phyloP scores from a whole-genome alignment of 2,888 invertebrate species.

The Mesorhabditis sp. region DNA sequence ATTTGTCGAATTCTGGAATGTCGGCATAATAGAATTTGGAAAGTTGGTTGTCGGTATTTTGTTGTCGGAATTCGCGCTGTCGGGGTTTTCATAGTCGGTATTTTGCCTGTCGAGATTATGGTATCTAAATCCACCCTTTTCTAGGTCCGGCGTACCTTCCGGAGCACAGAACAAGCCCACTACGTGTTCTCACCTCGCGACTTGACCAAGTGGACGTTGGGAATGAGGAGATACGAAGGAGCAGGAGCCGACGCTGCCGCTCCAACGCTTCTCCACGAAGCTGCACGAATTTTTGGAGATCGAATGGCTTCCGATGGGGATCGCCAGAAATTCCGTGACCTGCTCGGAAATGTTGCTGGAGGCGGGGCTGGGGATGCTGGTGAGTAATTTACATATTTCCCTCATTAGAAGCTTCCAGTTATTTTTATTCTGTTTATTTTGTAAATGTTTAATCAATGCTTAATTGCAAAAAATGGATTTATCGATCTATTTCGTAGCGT shows the following conservation, averaged over 20 bases:
- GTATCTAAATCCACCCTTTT: no score
- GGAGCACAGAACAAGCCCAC: constrained; percentile 63
- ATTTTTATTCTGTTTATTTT: no score
- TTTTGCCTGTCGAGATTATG: no score
- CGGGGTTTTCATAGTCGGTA: no score
- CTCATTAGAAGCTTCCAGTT: no score
- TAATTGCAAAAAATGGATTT: not conserved
- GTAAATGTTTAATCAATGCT: no score
- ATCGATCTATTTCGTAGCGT: not conserved
- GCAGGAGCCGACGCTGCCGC: constrained; percentile 10
- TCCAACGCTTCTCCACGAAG: constrained; percentile 67
- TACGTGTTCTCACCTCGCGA: constrained; percentile 76
- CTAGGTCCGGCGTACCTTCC: not conserved
- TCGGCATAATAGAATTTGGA: no score
- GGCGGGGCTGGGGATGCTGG: not conserved
- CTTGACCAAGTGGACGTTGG: constrained; percentile 67
- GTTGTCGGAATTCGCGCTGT: no score
- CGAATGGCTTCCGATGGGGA: constrained; percentile 26
- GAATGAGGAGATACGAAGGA: constrained; percentile 24
- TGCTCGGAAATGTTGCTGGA: constrained; percentile 13
- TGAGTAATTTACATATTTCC: not conserved
- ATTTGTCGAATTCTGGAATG: no score
- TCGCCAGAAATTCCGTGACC: constrained; percentile 29
- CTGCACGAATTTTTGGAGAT: constrained; percentile 73
- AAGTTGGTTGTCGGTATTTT: no score